Base-by-base conservation (phyloP, 30 jellyfish, hydroid and myxozoan species). In the Pelagia noctiluca region DNA sequence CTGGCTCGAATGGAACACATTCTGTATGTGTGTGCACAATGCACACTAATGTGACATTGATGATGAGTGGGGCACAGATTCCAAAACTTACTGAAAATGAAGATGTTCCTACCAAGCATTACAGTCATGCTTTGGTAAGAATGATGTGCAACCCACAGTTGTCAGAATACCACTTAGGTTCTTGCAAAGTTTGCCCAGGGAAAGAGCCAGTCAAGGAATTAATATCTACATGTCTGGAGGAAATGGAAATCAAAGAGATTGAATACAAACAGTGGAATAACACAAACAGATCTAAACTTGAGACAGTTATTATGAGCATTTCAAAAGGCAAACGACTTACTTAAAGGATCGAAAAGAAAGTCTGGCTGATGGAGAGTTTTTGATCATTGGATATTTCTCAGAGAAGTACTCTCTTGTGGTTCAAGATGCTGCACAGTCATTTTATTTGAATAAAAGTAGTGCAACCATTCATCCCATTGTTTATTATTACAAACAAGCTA, bases 1-100 rank as follows among this genome's bases (percentile, higher is more conserved):
- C 82, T 18, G 83, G 89, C 23, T 52, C 82, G n/a, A n/a, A n/a
- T n/a, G n/a, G n/a, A n/a, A n/a, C n/a, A n/a, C n/a, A n/a, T n/a
- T n/a, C n/a, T n/a, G 93, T 87, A 30, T 87, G 88, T 53, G 96
- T 87, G 22, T 87, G 96, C 57, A 35, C 68, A n/a, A 28, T 65
- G 8, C 94, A 76, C 49, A 35, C 65, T 33, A 87, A 87, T 37
- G 89, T 71, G 18, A 78, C 67, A 46, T 82, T 87, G 26, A 78
- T 87, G 92, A 54, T 78, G 83, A 38, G 24, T 61, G 48, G 70
- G 1, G 24, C 69, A 30, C 16, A 7, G 50, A 68, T 83, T 79
- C 80, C 28, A 35, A 8, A 24, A 0, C n/a, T 48, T 31, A 47
- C 52, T 21, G 90, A 50, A 23, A 30, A 84, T 0, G 89, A 52